phyloP scores from a whole-genome alignment of 2,888 invertebrate genomes.

The Volucella bombylans region DNA sequence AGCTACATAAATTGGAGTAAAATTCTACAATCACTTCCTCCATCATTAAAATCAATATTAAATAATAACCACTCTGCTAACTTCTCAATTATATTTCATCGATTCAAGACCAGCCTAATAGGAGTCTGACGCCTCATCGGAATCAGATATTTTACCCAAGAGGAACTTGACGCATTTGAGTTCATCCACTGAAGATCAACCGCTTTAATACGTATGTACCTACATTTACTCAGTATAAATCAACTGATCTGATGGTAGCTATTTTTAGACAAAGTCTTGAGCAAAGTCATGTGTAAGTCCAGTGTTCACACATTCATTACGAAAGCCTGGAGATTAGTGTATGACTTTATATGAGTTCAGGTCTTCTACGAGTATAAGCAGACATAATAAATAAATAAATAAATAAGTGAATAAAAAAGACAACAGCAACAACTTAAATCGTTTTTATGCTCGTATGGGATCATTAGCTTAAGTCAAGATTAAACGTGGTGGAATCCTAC shows the following conservation, averaged over 20 bases:
- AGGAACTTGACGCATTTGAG: constrained; percentile 24
- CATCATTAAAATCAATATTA: constrained; percentile 71
- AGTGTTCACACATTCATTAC: constrained; percentile 19
- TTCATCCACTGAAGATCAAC: constrained; percentile 48
- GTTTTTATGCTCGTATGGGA: constrained; percentile 46
- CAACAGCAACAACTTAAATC: constrained; percentile 7
- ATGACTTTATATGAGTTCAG: neutral
- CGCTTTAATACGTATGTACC: constrained; percentile 13
- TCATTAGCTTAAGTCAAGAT: constrained; percentile 73
- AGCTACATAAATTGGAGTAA: constrained; percentile 49
- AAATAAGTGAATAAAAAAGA: neutral
- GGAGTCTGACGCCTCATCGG: constrained; percentile 57
- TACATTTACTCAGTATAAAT: constrained; percentile 57
- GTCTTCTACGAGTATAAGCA: neutral
- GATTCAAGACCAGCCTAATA: constrained; percentile 24
- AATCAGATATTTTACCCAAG: constrained; percentile 25
- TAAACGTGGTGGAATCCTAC: constrained; percentile 72
- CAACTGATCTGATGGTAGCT: constrained; percentile 36
- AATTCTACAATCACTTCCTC: constrained; percentile 56
- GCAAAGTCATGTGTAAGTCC: constrained; percentile 32
- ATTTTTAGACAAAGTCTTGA: constrained; percentile 64
- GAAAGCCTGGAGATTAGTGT: neutral
- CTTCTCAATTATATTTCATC: constrained; percentile 62
- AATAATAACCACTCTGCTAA: constrained; percentile 70
- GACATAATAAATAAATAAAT: constrained; percentile 24